Base-by-base conservation (phyloP, 2,888 invertebrate species). In the Polydrusus pterygomalis region DNA sequence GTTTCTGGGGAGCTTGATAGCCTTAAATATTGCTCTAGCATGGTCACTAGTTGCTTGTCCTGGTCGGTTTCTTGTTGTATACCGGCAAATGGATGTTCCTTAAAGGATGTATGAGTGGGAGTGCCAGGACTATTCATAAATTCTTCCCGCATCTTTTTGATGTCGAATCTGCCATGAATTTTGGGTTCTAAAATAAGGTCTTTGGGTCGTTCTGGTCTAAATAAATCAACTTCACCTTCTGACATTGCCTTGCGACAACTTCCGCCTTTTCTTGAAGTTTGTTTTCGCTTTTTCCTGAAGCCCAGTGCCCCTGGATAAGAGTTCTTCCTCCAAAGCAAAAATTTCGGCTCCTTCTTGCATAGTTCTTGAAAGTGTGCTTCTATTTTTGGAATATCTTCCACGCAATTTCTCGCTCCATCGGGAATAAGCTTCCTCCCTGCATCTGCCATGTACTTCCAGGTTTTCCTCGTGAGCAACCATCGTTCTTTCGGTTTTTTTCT, bases 371-470 rank as follows among this genome's bases (percentile, higher is more conserved):
- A 96, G 85, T 95, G 93, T 25, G 94, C 93, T 85, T 96, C 96
- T 81, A 96, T 93, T 80, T 93, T 92, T 2, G 94, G 93, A 75
- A 96, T 89, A 83, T 95, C 95, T 84, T 96, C 95, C 0, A 90
- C 87, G 5, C 93, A 90, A 86, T 94, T 93, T 83, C 91, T 91
- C 3, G 91, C 90, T 18, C 94, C 94, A 65, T 96, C 96, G n/a
- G 96, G 96, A 73, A 96, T 93, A 65, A 96, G 90, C 84, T 94
- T 93, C 75, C 95, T 92, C 56, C 96, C 96, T 38, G 96, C 95
- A 82, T 96, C 96, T n/a, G 95, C 92, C 96, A 96, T 96, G 87
- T 96, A 96, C 82, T 95, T 90, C 96, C 96, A 96, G 62, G 96
- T 96, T 88, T 96, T 96, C 75, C 96, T 89, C 56, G 96, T 96